Percentiles rank a stretch among this genome's conserved stretches.
Evolutionary conservation across 2,113 vertebrate species (phyloP).

Genomic region (human (Homo sapiens)): DNA sequence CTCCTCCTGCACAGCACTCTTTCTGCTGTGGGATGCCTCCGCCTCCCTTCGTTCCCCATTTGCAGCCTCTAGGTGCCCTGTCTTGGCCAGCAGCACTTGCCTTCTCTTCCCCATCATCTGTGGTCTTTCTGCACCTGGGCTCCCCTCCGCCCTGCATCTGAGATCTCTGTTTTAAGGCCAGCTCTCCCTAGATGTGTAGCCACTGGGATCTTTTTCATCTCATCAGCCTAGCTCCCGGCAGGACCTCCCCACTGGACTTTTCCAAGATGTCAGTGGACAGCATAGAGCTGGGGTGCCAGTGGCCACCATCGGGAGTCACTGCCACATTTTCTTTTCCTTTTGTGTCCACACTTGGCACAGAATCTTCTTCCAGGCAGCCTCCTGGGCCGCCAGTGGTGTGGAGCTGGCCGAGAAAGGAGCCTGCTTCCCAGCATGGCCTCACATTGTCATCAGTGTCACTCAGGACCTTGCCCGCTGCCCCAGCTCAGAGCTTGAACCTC

Average conservation of each 20-base stretch:
- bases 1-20: rapidly evolving
- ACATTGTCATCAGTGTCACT: rapidly evolving
- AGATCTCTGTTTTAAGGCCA: background rate
- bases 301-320: rapidly evolving
- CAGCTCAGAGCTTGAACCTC: background rate
- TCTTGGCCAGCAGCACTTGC: rapidly evolving
- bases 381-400: background rate
- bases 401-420: background rate
- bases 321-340: background rate
- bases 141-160: background rate
- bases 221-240: rapidly evolving
- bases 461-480: background rate
- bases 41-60: rapidly evolving
- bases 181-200: background rate
- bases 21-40: background rate
- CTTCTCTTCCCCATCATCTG: rapidly evolving
- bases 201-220: background rate
- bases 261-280: background rate
- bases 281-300: background rate
- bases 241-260: no score
- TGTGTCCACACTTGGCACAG: background rate
- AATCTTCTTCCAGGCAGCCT: background rate
- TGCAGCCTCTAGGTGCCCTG: rapidly evolving
- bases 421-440: background rate
- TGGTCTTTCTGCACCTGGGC: background rate